These are phyloP conservation scores for Bubo blakistoni DNA, from an alignment of 2,113 vertebrate genomes.

Conservation along the genomic window DNA sequence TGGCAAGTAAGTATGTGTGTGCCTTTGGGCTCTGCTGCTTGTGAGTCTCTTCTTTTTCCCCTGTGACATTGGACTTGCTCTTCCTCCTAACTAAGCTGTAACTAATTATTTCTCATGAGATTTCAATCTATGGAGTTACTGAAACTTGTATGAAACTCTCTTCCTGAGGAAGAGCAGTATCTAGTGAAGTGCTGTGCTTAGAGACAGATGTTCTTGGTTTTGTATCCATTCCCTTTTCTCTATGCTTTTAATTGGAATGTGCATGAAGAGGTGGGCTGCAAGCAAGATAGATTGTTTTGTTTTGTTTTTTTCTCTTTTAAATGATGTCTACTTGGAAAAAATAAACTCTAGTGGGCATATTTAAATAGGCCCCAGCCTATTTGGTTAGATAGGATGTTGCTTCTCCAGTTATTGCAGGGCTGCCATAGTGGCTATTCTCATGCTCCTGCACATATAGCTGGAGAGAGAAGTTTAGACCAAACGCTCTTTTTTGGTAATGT, in stretches of 20 bases:
- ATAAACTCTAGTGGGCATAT: neutral
- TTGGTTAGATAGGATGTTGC: neutral
- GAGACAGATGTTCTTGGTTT: neutral
- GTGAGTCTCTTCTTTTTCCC: neutral
- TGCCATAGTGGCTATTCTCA: neutral
- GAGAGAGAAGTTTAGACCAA: neutral
- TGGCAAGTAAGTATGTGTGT: slow-evolving; percentile 73
- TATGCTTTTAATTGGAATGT: neutral
- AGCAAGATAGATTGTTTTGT: neutral
- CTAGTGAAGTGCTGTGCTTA: neutral
- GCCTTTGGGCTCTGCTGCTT: neutral
- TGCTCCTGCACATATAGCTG: neutral
- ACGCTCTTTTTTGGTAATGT: neutral
- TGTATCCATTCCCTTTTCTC: neutral
- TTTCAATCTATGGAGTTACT: neutral
- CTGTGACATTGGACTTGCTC: neutral
- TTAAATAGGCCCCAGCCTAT: neutral
- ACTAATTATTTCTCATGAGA: neutral
- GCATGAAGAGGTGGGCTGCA: neutral
- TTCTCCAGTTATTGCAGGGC: neutral
- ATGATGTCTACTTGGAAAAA: neutral
- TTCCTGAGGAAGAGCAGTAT: neutral
- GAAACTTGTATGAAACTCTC: neutral
- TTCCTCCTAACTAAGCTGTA: neutral
- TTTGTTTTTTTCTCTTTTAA: neutral